Evolutionary conservation across 2,888 invertebrate species (phyloP), one percentile per base, ranked within the genome.

Genomic region (Drosophila tanythrix): DNA sequence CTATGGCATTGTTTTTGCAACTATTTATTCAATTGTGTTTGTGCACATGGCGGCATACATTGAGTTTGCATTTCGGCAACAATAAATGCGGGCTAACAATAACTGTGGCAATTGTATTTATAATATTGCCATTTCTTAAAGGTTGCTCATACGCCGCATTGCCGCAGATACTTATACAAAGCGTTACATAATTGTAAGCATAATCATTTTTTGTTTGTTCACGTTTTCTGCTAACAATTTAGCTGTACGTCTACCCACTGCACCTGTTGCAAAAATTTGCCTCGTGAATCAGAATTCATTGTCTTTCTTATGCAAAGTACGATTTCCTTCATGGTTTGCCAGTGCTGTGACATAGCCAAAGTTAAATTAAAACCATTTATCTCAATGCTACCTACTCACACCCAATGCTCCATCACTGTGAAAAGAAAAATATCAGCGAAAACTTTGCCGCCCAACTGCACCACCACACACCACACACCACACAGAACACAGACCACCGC

Each of bases 291-390:
- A 36, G 52, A 69, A 77, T 77, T 66, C 69, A 71, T 85, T 66
- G 71, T 78, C 70, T 58, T 74, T 66, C 66, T 71, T 68, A 83
- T 74, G 70, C 64, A 59, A 64, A 60, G 55, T 59, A 53, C 64
- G 53, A 64, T 64, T 64, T 69, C 18, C 56, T 50, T 29, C 13
- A 57, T 43, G 48, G 33, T 48, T 55, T 40, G 15, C 27, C 29
- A 31, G 27, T n/a, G 40, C 66, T 66, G 70, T 75, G 67, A 66
- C 83, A 82, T 38, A 60, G 79, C 67, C 73, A 83, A 84, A 89
- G 84, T 89, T 84, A 84, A 84, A 84, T 84, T 84, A 84, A 89
- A 84, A 62, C 79, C 79, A 81, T 75, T 88, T 82, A 83, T 74
- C 52, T 67, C 75, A 61, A 74, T 33, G 36, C 59, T 56, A 29